A percentile compares a stretch with the other conserved stretches of the same genome.
phyloP scores from a whole-genome alignment of 2,888 invertebrate species.

The Erebia epiphron region DNA sequence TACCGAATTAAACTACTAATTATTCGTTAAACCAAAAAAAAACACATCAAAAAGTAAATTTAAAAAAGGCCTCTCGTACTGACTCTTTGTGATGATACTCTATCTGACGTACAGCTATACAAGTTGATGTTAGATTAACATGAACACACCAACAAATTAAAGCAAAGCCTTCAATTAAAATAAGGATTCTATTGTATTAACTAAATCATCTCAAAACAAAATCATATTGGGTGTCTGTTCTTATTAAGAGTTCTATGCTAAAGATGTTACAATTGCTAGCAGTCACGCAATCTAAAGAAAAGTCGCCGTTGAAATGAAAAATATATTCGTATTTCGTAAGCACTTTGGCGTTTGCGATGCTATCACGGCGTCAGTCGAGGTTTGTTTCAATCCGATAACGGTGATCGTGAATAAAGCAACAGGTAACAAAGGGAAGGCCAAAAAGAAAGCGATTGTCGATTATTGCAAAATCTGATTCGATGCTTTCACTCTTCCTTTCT shows the following conservation, averaged over 20 bases:
- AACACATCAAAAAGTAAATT: background rate
- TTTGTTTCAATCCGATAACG: conserved; percentile 29
- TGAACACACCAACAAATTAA: background rate
- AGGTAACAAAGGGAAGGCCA: conserved; percentile 37
- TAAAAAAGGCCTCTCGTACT: background rate
- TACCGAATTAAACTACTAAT: background rate
- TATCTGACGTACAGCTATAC: background rate
- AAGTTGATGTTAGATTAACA: background rate
- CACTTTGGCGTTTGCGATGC: conserved; percentile 30
- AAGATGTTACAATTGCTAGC: background rate
- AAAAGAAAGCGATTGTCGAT: conserved; percentile 44
- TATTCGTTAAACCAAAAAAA: background rate
- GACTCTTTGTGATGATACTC: background rate
- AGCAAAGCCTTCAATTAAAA: background rate
- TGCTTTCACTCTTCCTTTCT: conserved; percentile 38
- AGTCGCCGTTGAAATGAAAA: conserved; percentile 14
- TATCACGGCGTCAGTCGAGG: conserved; percentile 30
- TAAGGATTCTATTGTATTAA: background rate
- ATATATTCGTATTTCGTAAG: conserved; percentile 16
- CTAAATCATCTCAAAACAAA: background rate
- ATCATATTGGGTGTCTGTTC: background rate
- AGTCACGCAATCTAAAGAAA: conserved; percentile 10
- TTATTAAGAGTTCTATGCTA: background rate
- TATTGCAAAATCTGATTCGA: conserved; percentile 29
- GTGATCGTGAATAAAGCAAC: conserved; percentile 37